These are phyloP conservation scores for Odontamblyopus lacepedii DNA, from an alignment of 2,797 vertebrate species.

Conservation along the genomic window DNA sequence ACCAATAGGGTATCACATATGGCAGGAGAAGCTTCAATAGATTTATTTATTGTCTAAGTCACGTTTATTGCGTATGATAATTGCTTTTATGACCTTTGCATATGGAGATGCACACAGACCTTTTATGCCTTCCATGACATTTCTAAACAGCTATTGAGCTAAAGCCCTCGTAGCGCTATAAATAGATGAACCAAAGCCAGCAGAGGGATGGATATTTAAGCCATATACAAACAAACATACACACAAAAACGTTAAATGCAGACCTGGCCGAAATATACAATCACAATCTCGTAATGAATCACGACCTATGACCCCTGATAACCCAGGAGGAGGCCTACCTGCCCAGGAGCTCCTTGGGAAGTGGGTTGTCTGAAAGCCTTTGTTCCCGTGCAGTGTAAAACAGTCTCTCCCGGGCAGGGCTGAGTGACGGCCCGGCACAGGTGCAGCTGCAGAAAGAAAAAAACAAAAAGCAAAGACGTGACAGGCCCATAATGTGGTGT, in stretches of 20 bases:
- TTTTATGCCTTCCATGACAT: conserved; percentile 60
- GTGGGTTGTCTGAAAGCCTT: conserved; percentile 43
- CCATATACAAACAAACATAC: conserved; percentile 14
- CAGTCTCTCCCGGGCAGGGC: conserved; percentile 33
- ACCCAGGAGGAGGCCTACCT: conserved; percentile 58
- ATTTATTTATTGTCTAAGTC: not conserved
- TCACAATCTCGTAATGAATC: conserved; percentile 13
- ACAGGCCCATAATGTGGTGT: not conserved
- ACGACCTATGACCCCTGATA: conserved; percentile 27
- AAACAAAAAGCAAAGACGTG: conserved; percentile 55
- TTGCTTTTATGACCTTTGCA: conserved; percentile 43
- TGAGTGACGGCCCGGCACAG: conserved; percentile 71
- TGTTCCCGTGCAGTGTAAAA: conserved; percentile 55
- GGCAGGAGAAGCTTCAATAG: no score
- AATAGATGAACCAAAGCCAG: conserved; percentile 61
- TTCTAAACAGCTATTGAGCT: conserved; percentile 56
- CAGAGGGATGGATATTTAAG: conserved; percentile 30
- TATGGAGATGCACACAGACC: conserved; percentile 54
- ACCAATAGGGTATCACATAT: no score
- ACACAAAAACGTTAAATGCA: conserved; percentile 18
- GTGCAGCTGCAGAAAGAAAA: conserved; percentile 62
- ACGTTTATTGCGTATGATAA: not conserved
- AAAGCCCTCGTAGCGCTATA: conserved; percentile 64
- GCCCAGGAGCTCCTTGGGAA: conserved; percentile 33
- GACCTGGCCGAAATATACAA: not conserved